Evolutionary conservation across 1,140 invertebrate species (phyloP).

Genomic region (Apis dorsata): DNA sequence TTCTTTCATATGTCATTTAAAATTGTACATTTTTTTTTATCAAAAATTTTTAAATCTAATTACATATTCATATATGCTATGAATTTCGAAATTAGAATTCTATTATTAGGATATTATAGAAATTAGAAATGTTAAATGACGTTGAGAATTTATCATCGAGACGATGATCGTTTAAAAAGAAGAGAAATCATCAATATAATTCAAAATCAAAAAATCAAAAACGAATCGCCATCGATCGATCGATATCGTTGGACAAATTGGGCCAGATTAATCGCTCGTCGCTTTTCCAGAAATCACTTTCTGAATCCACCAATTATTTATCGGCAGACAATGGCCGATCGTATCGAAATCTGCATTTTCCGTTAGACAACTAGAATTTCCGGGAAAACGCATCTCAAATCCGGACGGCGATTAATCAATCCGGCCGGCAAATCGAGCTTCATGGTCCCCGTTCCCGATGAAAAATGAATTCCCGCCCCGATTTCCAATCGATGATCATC

Average conservation of each 20-base stretch:
- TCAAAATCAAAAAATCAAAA: not conserved
- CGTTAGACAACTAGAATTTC: not conserved
- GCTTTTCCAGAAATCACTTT: slow-evolving; percentile 10
- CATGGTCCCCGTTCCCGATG: not conserved
- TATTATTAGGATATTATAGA: no score
- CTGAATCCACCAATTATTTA: slow-evolving; percentile 14
- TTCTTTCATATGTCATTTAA: no score
- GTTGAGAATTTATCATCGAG: no score
- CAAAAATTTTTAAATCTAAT: no score
- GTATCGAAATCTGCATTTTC: slow-evolving; percentile 6
- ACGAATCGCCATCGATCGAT: not conserved
- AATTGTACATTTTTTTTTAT: no score
- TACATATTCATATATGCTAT: no score
- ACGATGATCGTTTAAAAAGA: not conserved
- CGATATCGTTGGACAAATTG: not conserved
- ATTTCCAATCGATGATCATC: slow-evolving; percentile 22
- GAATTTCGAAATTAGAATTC: no score
- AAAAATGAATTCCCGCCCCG: slow-evolving; percentile 10
- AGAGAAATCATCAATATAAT: not conserved
- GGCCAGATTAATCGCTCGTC: not conserved
- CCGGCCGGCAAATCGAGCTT: slow-evolving; percentile 21
- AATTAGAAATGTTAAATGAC: no score
- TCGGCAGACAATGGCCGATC: slow-evolving; percentile 10
- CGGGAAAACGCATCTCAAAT: slow-evolving; percentile 9
- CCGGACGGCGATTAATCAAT: slow-evolving; percentile 4